These are phyloP conservation scores for Euspilapteryx auroguttella DNA, from an alignment of 2,888 invertebrate genomes.

Conservation along the genomic window DNA sequence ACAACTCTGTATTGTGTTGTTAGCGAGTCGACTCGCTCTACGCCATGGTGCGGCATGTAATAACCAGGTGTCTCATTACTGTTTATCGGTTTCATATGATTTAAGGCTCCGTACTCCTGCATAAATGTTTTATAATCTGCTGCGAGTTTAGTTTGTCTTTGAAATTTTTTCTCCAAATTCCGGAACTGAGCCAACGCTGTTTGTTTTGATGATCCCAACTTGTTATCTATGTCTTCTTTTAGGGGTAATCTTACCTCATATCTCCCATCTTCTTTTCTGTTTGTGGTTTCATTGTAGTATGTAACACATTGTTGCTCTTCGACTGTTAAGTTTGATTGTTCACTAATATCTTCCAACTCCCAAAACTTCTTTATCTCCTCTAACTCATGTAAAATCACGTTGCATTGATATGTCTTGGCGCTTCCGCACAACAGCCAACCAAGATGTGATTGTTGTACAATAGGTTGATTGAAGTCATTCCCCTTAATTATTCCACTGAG, in stretches of 20 bases:
- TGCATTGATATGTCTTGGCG: conserved; percentile 1
- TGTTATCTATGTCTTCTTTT: not conserved
- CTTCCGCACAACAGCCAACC: conserved; percentile 1
- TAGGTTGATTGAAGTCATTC: not conserved
- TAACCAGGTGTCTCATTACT: not conserved
- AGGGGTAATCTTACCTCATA: not conserved
- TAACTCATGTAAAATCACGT: conserved; percentile 1
- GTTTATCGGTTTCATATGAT: not conserved
- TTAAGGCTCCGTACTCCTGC: conserved; percentile 1
- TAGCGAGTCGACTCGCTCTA: not conserved
- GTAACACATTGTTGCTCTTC: not conserved
- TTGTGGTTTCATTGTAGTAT: not conserved
- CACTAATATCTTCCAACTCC: not conserved
- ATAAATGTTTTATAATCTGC: conserved; percentile 1
- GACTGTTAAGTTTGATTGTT: not conserved
- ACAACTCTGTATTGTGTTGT: not conserved
- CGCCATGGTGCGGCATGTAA: not conserved
- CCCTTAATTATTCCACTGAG: not conserved
- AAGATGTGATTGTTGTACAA: conserved; percentile 1
- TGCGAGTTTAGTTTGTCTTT: not conserved
- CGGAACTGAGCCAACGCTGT: not conserved
- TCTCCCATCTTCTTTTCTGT: not conserved
- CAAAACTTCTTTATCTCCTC: conserved; percentile 2
- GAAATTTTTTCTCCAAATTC: not conserved
- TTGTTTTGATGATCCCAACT: conserved; percentile 1